Evolutionary conservation across 2,113 vertebrate genomes (phyloP).

Genomic region (Callopanchax toddi): DNA sequence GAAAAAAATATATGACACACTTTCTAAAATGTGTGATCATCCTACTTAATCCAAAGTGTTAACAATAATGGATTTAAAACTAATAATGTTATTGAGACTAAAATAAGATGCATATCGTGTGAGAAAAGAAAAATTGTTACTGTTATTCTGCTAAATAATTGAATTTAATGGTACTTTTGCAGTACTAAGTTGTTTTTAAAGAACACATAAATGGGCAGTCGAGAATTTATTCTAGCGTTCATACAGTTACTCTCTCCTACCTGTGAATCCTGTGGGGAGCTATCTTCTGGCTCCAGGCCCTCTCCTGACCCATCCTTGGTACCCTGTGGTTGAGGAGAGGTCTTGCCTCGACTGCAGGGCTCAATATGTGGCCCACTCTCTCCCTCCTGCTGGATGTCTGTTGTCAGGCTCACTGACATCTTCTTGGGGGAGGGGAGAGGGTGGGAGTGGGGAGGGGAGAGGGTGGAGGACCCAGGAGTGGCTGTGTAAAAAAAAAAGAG

Average conservation of each 20-base stretch:
- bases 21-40: not conserved
- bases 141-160: not conserved
- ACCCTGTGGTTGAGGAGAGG: conserved; percentile 72
- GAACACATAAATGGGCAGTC: not conserved
- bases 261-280: conserved; percentile 76
- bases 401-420: conserved; percentile 78
- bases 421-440: conserved; percentile 73
- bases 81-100: not conserved
- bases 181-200: not conserved
- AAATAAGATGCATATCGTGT: not conserved
- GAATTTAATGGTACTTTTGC: not conserved
- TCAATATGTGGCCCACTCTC: conserved; percentile 73
- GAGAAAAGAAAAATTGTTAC: rapidly evolving
- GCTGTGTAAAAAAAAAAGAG: conserved; percentile 31
- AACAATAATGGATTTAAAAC: not conserved
- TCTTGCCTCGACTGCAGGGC: conserved; percentile 73
- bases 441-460: conserved; percentile 69
- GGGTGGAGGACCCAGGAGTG: conserved; percentile 69
- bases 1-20: not conserved
- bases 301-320: conserved; percentile 73
- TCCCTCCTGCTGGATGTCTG: conserved; percentile 81
- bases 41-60: not conserved
- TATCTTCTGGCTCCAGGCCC: conserved; percentile 72
- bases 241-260: conserved; percentile 37
- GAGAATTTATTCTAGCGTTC: not conserved